phyloP scores from a whole-genome alignment of 2,113 vertebrate genomes.

The Cephalopholis sonnerati region DNA sequence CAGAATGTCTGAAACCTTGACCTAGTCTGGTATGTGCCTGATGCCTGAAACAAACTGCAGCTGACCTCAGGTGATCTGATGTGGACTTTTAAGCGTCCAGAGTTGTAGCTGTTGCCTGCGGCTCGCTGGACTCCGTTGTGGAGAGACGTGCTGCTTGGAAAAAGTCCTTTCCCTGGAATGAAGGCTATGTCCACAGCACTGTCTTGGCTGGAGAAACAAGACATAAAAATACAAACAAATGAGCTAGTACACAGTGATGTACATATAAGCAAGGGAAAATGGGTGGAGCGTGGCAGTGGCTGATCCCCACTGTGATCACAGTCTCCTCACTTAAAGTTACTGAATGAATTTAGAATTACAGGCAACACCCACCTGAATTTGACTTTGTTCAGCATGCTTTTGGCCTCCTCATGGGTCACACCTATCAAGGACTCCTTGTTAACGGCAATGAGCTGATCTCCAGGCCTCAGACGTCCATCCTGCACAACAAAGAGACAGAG shows the following conservation, averaged over 20 bases:
- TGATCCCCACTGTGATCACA: neutral
- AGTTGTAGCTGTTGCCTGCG: conserved; percentile 82
- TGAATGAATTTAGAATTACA: neutral
- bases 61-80: conserved; percentile 89
- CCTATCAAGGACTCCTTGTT: conserved; percentile 93
- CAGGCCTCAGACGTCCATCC: conserved; percentile 90
- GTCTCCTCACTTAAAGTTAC: neutral
- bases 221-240: conserved; percentile 2
- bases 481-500: conserved; percentile 63
- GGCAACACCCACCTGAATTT: conserved; percentile 85
- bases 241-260: neutral
- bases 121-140: conserved; percentile 83
- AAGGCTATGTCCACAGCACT: conserved; percentile 90
- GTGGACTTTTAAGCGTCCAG: conserved; percentile 88
- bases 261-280: neutral
- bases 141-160: conserved; percentile 80
- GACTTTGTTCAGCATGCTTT: conserved; percentile 88
- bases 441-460: conserved; percentile 92
- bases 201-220: conserved; percentile 82
- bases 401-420: conserved; percentile 91
- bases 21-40: neutral
- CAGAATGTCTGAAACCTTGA: neutral
- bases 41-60: neutral
- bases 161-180: conserved; percentile 88
- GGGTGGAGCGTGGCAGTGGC: neutral